Conservation (phyloP, 2,113 vertebrate species). For the Elephas maximus region DNA sequence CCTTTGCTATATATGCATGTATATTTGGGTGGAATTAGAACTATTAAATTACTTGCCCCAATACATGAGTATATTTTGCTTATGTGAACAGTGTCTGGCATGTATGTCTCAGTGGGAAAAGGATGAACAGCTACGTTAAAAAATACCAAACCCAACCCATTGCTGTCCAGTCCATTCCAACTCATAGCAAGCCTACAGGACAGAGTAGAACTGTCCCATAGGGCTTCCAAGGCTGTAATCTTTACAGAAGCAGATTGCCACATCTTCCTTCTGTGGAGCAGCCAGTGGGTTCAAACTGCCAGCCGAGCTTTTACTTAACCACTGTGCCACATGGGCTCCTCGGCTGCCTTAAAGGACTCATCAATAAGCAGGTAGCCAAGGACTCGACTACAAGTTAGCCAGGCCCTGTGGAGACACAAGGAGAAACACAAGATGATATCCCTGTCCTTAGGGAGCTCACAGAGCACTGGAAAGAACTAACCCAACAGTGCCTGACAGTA, state of each 20-base stretch:
- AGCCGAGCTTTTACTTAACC: background rate
- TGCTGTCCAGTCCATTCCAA: background rate
- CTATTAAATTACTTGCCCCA: background rate
- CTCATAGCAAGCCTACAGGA: background rate
- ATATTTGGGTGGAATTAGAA: background rate
- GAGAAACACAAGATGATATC: background rate
- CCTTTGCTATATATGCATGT: background rate
- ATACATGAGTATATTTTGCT: background rate
- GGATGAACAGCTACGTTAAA: background rate
- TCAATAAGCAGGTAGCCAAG: background rate
- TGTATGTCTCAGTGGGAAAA: background rate
- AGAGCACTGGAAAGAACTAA: conserved; percentile 24
- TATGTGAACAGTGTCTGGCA: background rate
- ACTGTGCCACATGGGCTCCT: background rate
- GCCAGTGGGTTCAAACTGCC: no score
- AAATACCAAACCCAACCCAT: background rate
- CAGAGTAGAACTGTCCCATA: background rate
- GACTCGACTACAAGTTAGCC: no score
- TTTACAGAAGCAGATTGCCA: background rate
- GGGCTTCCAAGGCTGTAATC: background rate
- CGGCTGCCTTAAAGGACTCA: background rate
- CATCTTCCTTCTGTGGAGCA: background rate
- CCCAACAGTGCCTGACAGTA: background rate
- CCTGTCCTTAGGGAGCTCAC: background rate
- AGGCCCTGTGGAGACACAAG: background rate